Evolutionary conservation across 2,888 invertebrate species (phyloP), one percentile per base, ranked within the genome.

Genomic region (Erannis defoliaria): DNA sequence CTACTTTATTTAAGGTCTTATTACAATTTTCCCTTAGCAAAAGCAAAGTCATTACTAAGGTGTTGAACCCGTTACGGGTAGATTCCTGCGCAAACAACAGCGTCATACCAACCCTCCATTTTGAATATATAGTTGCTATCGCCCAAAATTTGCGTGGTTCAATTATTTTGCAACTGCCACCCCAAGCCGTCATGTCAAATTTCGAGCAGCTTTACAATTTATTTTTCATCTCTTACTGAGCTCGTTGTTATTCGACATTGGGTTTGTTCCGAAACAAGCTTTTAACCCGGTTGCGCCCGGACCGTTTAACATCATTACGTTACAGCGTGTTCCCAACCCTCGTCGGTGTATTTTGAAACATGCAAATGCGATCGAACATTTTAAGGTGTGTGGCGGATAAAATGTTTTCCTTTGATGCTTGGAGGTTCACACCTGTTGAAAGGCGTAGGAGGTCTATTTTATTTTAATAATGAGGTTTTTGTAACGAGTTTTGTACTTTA

Each of bases 171-270:
- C 18, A 18, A 10, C 37, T 6, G 4, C 19, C 9, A 19, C 18
- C n/a, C 3, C 23, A 6, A 21, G 6, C 23, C 21, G 9, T 21
- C 21, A 5, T 23, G 35, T 19, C 14, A n/a, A 31, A 6, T 19
- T 21, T 31, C 42, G 14, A 40, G 19, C 42, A 33, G 33, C 40
- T 5, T n/a, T 40, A 31, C 58, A 79, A 77, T 81, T 78, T 74
- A 76, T 74, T 78, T 80, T 79, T 78, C 74, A 73, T 71, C 69
- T 69, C 71, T 68, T 66, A 55, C 67, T 72, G 66, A 70, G 66
- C 73, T 73, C 69, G 72, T 74, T 76, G 71, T 77, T 78, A 74
- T 77, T 80, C 74, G 73, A 73, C 74, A 74, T 77, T 71, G 73
- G 73, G 75, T 71, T 69, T 66, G 54, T 70, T 68, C 72, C 68